These are phyloP conservation scores for Neosalanx taihuensis DNA, from an alignment of 2,797 vertebrate genomes.

Conservation along the genomic window DNA sequence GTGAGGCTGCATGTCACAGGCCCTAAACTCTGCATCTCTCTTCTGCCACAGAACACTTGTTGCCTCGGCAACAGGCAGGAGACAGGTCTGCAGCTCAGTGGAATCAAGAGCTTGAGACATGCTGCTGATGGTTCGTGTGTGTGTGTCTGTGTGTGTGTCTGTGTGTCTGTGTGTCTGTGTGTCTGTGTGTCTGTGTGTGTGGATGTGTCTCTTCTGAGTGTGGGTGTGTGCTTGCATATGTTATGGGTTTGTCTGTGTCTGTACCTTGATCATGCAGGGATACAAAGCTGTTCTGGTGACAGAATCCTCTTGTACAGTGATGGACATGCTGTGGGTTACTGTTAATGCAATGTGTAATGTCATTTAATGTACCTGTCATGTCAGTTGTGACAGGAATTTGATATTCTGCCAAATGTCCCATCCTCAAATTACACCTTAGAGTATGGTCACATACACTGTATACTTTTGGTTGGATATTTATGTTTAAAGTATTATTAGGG, in stretches of 20 bases:
- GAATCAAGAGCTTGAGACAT: constrained; percentile 45
- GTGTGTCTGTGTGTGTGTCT: neutral
- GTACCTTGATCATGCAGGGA: neutral
- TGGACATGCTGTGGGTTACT: neutral
- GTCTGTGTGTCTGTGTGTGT: neutral
- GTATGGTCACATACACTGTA: neutral
- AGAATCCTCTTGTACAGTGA: neutral
- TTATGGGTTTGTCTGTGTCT: too few species aligned
- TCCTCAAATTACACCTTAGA: neutral
- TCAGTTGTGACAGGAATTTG: too few species aligned
- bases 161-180: constrained; percentile 1
- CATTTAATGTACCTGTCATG: too few species aligned
- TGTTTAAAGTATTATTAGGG: neutral
- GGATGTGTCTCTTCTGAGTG: neutral
- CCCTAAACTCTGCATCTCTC: constrained; percentile 56
- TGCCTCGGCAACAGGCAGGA: constrained; percentile 69
- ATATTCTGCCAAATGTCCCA: neutral
- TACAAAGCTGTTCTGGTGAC: neutral
- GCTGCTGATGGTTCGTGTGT: constrained; percentile 18
- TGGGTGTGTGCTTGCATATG: neutral
- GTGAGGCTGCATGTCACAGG: constrained; percentile 55
- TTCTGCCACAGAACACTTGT: constrained; percentile 55
- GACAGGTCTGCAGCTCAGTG: constrained; percentile 52
- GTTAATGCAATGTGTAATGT: neutral
- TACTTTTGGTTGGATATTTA: neutral